phyloP scores from a whole-genome alignment of 2,888 invertebrate species.

The Diploptera punctata region DNA sequence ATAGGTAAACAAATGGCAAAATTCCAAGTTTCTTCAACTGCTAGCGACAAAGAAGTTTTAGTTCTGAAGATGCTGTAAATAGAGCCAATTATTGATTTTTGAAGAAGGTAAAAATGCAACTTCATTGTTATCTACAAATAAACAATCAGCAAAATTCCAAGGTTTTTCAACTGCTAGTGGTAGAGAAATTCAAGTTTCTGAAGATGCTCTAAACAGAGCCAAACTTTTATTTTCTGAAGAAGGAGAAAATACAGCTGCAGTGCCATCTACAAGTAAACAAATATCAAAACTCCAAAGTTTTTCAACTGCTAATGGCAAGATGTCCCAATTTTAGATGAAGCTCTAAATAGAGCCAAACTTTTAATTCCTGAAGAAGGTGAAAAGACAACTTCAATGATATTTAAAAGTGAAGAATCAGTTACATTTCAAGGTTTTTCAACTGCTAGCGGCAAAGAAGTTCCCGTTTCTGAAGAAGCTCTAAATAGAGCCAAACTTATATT shows the following conservation, averaged over 20 bases:
- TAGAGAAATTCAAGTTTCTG: constrained; percentile 47
- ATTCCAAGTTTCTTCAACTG: constrained; percentile 47
- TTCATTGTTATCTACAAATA: constrained; percentile 50
- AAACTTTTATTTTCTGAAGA: constrained; percentile 50
- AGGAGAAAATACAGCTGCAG: constrained; percentile 49
- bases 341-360: constrained; percentile 49
- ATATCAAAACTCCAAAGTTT: background rate
- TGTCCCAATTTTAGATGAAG: constrained; percentile 52
- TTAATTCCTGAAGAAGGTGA: constrained; percentile 48
- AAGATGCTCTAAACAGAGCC: constrained; percentile 52
- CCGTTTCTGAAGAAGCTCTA: constrained; percentile 51
- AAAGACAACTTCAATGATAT: constrained; percentile 47
- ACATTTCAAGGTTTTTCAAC: constrained; percentile 42
- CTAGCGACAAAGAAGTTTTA: constrained; percentile 41
- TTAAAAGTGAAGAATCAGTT: background rate
- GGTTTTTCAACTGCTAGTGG: constrained; percentile 47
- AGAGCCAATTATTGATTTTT: constrained; percentile 52
- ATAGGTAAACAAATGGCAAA: too few species aligned
- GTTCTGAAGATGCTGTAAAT: constrained; percentile 50
- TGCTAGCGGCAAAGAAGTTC: constrained; percentile 53
- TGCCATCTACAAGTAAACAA: too few species aligned
- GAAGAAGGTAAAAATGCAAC: constrained; percentile 51
- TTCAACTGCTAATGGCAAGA: constrained; percentile 53
- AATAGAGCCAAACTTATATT: constrained; percentile 50
- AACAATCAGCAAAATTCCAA: constrained; percentile 31